phyloP scores from a whole-genome alignment of 2,797 vertebrate species.

The Schizothorax lantsangensis region DNA sequence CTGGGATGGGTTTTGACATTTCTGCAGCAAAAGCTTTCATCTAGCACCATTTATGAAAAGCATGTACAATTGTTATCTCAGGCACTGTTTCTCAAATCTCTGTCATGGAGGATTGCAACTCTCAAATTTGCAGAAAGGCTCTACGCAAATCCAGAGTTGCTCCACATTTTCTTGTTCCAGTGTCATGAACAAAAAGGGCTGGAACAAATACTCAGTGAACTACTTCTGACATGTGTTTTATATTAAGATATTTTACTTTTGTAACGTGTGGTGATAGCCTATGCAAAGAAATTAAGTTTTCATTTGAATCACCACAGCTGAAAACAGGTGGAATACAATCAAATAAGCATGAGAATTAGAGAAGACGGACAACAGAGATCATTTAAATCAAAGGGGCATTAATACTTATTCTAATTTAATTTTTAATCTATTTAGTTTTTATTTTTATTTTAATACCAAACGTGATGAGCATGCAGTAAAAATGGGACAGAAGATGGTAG shows the following conservation, averaged over 20 bases:
- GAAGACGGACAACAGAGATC: not conserved
- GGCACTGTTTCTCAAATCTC: conserved; percentile 9
- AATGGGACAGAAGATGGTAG: not conserved
- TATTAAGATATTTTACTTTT: not conserved
- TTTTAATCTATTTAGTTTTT: not conserved
- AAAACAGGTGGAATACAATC: not conserved
- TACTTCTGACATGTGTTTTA: not conserved
- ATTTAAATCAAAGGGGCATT: not conserved
- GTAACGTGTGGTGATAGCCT: not conserved
- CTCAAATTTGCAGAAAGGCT: not conserved
- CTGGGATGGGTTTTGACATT: not conserved
- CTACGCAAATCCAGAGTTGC: not conserved
- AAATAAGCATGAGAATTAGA: not conserved
- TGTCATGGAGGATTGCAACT: conserved; percentile 1
- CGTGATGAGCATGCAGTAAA: not conserved
- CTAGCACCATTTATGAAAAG: not conserved
- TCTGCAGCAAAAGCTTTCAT: not conserved
- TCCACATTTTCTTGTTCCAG: not conserved
- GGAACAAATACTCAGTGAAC: not conserved
- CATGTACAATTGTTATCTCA: not conserved
- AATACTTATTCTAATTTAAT: not conserved
- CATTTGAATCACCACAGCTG: not conserved
- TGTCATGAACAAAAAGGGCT: not conserved
- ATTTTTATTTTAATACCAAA: not conserved
- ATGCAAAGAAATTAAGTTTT: not conserved